Evolutionary conservation across 2,888 invertebrate species (phyloP).

Genomic region (Serripes groenlandicus): DNA sequence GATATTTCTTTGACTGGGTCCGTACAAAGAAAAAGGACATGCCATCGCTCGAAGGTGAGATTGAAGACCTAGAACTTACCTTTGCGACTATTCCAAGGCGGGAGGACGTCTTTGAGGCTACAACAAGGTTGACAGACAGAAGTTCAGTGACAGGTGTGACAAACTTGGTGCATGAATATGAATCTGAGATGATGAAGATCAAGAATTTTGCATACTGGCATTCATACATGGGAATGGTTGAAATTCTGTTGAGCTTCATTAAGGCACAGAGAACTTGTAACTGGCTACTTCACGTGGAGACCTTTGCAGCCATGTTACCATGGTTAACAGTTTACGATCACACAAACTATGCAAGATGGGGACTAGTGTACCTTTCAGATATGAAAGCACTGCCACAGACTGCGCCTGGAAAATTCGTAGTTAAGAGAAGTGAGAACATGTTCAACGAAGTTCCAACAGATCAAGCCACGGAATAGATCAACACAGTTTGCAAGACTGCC

Average conservation of each 20-base stretch:
- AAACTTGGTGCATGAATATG: neutral
- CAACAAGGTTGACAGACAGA: neutral
- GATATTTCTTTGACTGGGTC: conserved; percentile 1
- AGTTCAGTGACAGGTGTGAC: neutral
- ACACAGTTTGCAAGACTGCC: conserved; percentile 24
- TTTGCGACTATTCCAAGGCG: too few relatives aligned
- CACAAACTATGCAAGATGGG: conserved; percentile 57
- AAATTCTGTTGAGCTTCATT: conserved; percentile 38
- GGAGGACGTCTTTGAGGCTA: neutral
- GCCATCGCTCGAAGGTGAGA: neutral
- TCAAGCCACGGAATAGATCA: conserved; percentile 53
- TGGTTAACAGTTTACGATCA: conserved; percentile 57
- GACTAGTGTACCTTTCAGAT: conserved; percentile 57
- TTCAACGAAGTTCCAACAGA: conserved; percentile 57
- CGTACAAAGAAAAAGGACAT: neutral
- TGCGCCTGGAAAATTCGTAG: conserved; percentile 41
- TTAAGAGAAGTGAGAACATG: conserved; percentile 33
- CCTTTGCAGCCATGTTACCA: conserved; percentile 55
- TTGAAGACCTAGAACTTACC: neutral
- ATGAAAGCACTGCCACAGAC: conserved; percentile 47
- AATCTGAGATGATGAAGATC: neutral
- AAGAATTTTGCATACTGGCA: conserved; percentile 17
- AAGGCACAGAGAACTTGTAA: conserved; percentile 44
- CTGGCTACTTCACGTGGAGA: too few relatives aligned
- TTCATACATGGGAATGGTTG: conserved; percentile 5